Evolutionary conservation across 2,113 vertebrate genomes (phyloP), one percentile per base, ranked within the genome.

Genomic region (Miniopterus natalensis): DNA sequence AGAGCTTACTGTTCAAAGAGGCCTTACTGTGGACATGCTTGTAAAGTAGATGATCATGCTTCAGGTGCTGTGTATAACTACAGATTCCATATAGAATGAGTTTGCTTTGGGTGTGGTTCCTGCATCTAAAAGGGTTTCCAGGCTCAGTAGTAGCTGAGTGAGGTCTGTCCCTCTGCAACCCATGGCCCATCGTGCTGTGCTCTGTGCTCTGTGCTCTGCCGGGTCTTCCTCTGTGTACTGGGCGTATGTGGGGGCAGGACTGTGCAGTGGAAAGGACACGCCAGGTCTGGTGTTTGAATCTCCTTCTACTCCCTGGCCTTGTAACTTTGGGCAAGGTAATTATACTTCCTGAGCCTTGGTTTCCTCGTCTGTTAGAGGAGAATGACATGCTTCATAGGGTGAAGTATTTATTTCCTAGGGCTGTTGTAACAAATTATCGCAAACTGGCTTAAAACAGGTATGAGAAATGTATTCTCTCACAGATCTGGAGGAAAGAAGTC

Each of bases 1-100:
- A 55, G 36, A 96, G 68, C 42, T 92, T 79, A 27, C 49, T 95
- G 2, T 31, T 92, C 92, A 66, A 18, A 87, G 66, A 91, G 14
- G 21, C 36, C 70, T 93, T 83, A 8, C 78, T 51, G 25, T 88
- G 45, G 70, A 61, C 5, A 63, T 89, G 25, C 81, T 92, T 91
- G 36, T 31, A 40, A 90, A 91, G 42, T 47, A 42, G 75, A 70
- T 80, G 61, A 45, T 79, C 61, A 3, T 59, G 42, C 49, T 55
- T 45, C 42, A 63, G 73, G 61, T 92, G 27, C 29, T 90, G 74
- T 63, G 49, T 45, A 4, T 73, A 78, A 83, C 36, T 63, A 10
- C n/a, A 65, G 20, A 40, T 80, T 88, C 94, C 36, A n/a, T 49
- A 29, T 75, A 5, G 71, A 40, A 29, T 94, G 55, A 70, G 63